These are phyloP conservation scores for Chymomyza procnemis DNA, from an alignment of 2,888 invertebrate species.

Conservation along the genomic window DNA sequence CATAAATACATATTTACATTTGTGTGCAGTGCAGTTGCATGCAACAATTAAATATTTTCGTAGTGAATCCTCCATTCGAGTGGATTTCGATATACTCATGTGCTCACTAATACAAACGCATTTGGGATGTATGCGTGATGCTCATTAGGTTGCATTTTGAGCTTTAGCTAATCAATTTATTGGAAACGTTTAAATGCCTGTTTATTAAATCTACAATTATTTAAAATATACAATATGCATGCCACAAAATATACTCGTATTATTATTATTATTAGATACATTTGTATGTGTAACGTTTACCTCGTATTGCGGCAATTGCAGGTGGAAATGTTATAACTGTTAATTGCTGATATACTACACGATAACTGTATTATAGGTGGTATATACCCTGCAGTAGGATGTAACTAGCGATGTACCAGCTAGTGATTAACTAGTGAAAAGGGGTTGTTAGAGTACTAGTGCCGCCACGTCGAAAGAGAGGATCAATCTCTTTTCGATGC, in stretches of 20 bases:
- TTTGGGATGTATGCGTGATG: background rate
- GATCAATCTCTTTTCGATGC: too few relatives aligned
- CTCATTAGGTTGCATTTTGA: conserved; percentile 9
- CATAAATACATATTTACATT: background rate
- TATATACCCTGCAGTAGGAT: too few relatives aligned
- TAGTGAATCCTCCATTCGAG: background rate
- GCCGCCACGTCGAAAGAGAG: too few relatives aligned
- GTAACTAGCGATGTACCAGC: too few relatives aligned
- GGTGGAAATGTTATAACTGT: background rate
- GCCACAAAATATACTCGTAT: background rate
- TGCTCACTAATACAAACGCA: background rate
- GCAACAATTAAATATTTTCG: background rate
- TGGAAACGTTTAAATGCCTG: conserved; percentile 29
- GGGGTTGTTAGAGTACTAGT: too few relatives aligned
- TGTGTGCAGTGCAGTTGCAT: background rate
- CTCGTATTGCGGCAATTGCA: background rate
- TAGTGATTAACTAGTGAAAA: too few relatives aligned
- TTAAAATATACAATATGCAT: background rate
- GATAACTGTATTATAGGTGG: background rate
- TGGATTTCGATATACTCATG: background rate
- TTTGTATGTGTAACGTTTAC: too few relatives aligned
- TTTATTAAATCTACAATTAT: background rate
- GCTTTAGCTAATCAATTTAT: conserved; percentile 35
- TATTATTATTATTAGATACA: background rate
- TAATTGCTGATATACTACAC: background rate